Base-by-base conservation (phyloP, 2,113 vertebrate species). In the Odocoileus virginianus region DNA sequence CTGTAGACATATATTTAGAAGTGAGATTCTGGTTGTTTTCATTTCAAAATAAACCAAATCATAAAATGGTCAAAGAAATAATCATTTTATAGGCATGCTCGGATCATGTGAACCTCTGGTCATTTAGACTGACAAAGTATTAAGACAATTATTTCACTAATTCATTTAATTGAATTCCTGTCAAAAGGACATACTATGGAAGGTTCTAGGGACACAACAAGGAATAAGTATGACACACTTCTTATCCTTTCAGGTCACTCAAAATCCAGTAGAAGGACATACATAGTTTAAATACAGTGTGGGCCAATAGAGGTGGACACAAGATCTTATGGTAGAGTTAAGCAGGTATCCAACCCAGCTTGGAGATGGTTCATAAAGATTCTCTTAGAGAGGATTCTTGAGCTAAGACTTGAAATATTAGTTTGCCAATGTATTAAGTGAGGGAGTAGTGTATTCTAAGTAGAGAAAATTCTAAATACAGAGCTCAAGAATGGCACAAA, bases 1-100 rank as follows among this genome's bases (percentile, higher is more conserved):
- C 92, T 67, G 45, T 5, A 86, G 28, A 89, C 36, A 96, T 83
- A 89, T 60, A 84, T 84, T 91, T 92, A 74, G 30, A 86, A 7
- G 36, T 86, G 16, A 94, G 45, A 79, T 84, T 97, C 55, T 87
- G 30, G 12, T 15, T 94, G 13, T 90, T 89, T 87, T 23, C 21
- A 60, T 90, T 90, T 94, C 60, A 84, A 90, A 95, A 92, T 67
- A 95, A 97, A 45, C 5, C 43, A 79, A 79, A 94, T 78, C 13
- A 82, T 61, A 96, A 90, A 90, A 87, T 33, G 11, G 15, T 83
- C 23, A 89, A 90, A 93, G 7, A 92, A 43, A 19, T 27, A 36
- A 78, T n/a, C 5, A 0, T 92, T 78, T 94, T 84, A 14, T 83
- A 87, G 83, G 67, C 0, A 0, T 55, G 4, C 61, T 95, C 40